Percentiles rank a stretch among this genome's conserved stretches.
phyloP scores from a whole-genome alignment of 1,140 invertebrate genomes.

The Lasioglossum albipes region DNA sequence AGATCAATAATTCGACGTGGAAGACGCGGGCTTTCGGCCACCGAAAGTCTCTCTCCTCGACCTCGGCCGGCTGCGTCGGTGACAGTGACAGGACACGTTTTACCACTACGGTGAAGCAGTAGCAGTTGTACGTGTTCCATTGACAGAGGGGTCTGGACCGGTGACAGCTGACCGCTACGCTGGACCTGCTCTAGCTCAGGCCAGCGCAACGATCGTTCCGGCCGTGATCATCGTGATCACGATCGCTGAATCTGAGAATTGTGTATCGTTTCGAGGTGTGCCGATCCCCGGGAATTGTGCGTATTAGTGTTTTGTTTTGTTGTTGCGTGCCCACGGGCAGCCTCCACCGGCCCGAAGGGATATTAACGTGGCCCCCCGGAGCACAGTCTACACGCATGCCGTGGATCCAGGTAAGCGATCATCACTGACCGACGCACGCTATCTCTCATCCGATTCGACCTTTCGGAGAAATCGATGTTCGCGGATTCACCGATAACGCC shows the following conservation, averaged over 20 bases:
- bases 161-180: conserved; percentile 14
- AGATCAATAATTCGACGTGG: conserved; percentile 43
- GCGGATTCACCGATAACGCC: neutral
- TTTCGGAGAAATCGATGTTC: conserved; percentile 38
- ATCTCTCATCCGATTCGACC: neutral
- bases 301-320: conserved; percentile 43
- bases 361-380: conserved; percentile 34
- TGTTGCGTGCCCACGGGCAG: conserved; percentile 15
- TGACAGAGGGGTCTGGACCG: neutral
- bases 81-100: no score
- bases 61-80: no score
- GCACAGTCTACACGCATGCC: conserved; percentile 74
- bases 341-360: conserved; percentile 19
- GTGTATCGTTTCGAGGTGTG: conserved; percentile 2
- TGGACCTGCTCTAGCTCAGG: conserved; percentile 17
- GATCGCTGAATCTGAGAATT: neutral
- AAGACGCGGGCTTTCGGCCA: conserved; percentile 38
- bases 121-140: no score
- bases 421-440: neutral
- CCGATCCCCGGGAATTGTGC: conserved; percentile 27
- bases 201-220: neutral
- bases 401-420: conserved; percentile 69
- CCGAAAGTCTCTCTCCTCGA: neutral
- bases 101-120: no score
- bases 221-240: neutral